These are phyloP conservation scores for Serranochromis macrocephalus DNA, from an alignment of 2,113 vertebrate genomes.

Conservation along the genomic window DNA sequence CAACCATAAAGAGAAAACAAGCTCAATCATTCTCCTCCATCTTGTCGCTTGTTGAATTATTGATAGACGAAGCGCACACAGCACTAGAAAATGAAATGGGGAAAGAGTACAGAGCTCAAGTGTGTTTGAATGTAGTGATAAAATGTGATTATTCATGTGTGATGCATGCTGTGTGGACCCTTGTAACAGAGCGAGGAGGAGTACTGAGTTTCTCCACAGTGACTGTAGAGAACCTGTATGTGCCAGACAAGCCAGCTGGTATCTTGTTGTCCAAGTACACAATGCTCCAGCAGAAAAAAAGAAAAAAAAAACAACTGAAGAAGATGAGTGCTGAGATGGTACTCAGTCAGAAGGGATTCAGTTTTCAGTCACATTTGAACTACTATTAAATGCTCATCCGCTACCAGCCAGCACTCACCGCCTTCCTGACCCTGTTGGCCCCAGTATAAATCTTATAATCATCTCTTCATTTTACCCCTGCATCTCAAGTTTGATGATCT, in stretches of 20 bases:
- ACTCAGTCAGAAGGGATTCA: background rate
- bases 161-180: conserved; percentile 40
- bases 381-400: background rate
- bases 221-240: conserved; percentile 43
- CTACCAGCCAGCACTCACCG: background rate
- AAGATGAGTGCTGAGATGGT: background rate
- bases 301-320: background rate
- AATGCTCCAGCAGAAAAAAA: conserved; percentile 18
- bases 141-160: conserved; percentile 54
- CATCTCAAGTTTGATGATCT: background rate
- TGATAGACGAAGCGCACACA: conserved; percentile 42
- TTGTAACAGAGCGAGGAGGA: conserved; percentile 34
- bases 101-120: background rate
- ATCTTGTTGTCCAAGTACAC: conserved; percentile 34
- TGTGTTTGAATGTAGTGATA: conserved; percentile 39
- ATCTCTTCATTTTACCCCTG: background rate
- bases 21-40: conserved; percentile 60
- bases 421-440: background rate
- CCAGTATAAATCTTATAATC: background rate
- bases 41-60: conserved; percentile 64
- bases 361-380: background rate
- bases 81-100: conserved; percentile 32
- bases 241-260: conserved; percentile 56
- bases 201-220: conserved; percentile 31
- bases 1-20: conserved; percentile 62